A percentile compares a stretch with the other conserved stretches of the same genome.
These are phyloP conservation scores for Mellivora capensis DNA, from an alignment of 2,113 vertebrate genomes.

Conservation along the genomic window DNA sequence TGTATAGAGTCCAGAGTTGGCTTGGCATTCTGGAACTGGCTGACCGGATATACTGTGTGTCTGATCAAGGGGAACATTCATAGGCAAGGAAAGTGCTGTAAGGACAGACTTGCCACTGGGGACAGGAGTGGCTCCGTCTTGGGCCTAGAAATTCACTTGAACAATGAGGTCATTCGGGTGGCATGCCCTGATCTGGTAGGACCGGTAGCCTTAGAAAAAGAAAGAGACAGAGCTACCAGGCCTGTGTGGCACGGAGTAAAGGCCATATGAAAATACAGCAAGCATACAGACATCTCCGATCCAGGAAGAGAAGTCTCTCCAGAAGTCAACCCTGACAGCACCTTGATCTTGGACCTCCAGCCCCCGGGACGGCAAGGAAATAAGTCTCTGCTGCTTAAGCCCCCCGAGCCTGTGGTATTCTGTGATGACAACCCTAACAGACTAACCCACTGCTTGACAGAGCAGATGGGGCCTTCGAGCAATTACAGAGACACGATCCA, in stretches of 20 bases:
- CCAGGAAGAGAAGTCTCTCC: background rate
- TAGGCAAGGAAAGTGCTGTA: background rate
- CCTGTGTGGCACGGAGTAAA: background rate
- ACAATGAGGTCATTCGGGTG: background rate
- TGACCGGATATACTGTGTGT: background rate
- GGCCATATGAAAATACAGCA: background rate
- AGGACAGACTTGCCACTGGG: background rate
- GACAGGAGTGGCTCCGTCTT: background rate
- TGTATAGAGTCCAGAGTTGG: background rate
- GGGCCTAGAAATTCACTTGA: background rate
- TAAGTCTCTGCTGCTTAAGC: background rate
- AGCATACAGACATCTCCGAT: background rate
- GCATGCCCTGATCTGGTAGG: background rate
- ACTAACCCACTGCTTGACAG: background rate
- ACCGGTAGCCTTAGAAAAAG: background rate
- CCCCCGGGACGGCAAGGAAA: background rate
- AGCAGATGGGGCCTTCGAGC: background rate
- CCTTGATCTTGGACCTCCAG: background rate
- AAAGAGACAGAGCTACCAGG: background rate
- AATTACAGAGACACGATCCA: background rate
- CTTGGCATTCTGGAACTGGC: background rate
- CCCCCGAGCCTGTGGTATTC: background rate
- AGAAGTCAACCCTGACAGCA: background rate
- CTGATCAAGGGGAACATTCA: background rate
- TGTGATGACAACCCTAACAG: background rate